Conservation (phyloP, 2,797 vertebrate genomes). For the Pseudopleuronectes americanus region DNA sequence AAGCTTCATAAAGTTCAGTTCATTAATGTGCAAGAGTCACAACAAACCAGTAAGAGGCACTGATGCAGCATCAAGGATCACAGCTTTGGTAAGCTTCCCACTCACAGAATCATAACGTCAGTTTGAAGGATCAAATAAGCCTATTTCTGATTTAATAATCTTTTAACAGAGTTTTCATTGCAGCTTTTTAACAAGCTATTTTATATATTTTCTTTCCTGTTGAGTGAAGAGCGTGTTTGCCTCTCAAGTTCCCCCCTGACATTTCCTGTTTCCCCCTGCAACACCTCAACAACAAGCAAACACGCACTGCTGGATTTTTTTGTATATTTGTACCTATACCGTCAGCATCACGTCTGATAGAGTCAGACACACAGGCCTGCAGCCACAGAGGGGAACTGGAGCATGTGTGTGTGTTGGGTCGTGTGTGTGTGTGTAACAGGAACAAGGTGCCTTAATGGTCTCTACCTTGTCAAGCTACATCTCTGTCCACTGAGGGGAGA, state of each 20-base stretch:
- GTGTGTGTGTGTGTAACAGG: constrained; percentile 25
- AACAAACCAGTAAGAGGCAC: background rate
- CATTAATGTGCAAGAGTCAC: background rate
- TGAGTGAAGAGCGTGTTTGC: background rate
- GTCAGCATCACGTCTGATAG: constrained; percentile 36
- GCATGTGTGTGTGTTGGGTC: constrained; percentile 6
- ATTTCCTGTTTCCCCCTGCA: constrained; percentile 13
- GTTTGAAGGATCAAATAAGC: too few relatives aligned
- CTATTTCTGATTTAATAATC: background rate
- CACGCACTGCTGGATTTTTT: constrained; percentile 13
- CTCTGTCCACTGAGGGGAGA: constrained; percentile 13
- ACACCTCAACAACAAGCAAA: constrained; percentile 17
- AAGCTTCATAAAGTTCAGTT: too few relatives aligned
- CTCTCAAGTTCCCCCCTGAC: constrained; percentile 10
- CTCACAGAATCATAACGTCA: too few relatives aligned
- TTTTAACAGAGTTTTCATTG: background rate
- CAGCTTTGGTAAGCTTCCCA: too few relatives aligned
- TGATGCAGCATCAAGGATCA: background rate
- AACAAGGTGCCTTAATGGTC: constrained; percentile 59
- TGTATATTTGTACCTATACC: constrained; percentile 13
- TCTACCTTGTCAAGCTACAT: constrained; percentile 59
- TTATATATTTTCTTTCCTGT: accelerated
- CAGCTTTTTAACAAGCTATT: background rate
- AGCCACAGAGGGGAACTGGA: constrained; percentile 34
- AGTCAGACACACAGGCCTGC: constrained; percentile 31